Conservation (phyloP, 2,113 vertebrate genomes). For the Xiphophorus couchianus region DNA sequence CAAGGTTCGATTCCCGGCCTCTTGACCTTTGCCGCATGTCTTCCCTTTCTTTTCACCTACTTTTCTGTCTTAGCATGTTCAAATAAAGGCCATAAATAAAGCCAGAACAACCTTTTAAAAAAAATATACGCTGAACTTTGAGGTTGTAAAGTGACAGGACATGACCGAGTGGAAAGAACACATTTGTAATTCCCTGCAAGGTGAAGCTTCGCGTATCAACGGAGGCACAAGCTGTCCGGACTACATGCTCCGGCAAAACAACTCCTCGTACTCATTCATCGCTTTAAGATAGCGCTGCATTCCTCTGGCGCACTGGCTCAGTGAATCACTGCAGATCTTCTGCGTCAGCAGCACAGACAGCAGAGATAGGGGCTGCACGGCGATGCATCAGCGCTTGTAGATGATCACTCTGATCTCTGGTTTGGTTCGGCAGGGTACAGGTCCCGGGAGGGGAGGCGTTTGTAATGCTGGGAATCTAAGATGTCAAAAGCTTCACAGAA, state of each 20-base stretch:
- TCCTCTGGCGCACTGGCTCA: conserved; percentile 46
- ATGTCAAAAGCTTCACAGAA: conserved; percentile 49
- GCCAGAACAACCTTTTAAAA: too few relatives aligned
- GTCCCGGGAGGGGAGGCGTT: conserved; percentile 4
- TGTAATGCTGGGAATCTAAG: conserved; percentile 45
- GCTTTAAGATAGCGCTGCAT: conserved; percentile 60
- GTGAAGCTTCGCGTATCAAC: neutral
- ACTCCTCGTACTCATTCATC: conserved; percentile 43
- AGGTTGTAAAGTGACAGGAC: too few relatives aligned
- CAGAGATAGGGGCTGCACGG: conserved; percentile 31
- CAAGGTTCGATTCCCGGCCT: too few relatives aligned
- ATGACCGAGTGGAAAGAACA: too few relatives aligned
- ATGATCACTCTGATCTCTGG: conserved; percentile 45
- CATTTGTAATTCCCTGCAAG: too few relatives aligned
- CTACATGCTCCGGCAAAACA: conserved; percentile 5
- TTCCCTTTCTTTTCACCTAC: too few relatives aligned
- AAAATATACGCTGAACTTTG: too few relatives aligned
- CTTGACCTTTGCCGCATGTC: too few relatives aligned
- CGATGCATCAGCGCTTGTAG: conserved; percentile 44
- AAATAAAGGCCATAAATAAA: too few relatives aligned
- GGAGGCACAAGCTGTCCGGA: conserved; percentile 19
- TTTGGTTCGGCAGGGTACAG: conserved; percentile 14
- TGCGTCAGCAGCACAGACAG: conserved; percentile 51
- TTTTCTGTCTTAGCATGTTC: too few relatives aligned
- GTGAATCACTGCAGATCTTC: conserved; percentile 43